Base-by-base conservation (phyloP, 2,113 vertebrate species). In the Sialia sialis region DNA sequence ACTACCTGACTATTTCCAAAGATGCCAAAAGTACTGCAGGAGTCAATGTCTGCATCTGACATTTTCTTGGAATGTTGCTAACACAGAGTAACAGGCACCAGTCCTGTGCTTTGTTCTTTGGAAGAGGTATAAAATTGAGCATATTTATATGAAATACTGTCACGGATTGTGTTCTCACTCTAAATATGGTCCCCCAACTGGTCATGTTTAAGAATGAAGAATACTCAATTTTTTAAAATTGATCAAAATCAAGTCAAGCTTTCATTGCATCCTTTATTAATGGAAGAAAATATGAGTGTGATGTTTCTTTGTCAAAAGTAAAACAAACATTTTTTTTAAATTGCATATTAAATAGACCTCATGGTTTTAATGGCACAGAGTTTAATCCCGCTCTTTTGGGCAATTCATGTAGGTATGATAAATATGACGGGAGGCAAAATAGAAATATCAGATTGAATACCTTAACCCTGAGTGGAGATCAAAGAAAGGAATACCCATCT, bases 11-110 rank as follows among this genome's bases (percentile, higher is more conserved):
- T 51, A 0, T 54, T 93, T 58, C n/a, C 63, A 30, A 20, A 76
- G 51, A 3, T 77, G 21, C 36, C 11, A 9, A 2, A 20, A 52
- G 36, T 23, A 23, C 29, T 44, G 46, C 41, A 29, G 63, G n/a
- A 63, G n/a, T 55, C 18, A 5, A 0, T 7, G 19, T 0, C 1
- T 5, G 15, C 39, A 29, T 15, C 41, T 26, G 21, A 4, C 10
- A 0, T 54, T 62, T 7, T 25, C 34, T 22, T 38, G 26, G 16
- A 66, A 30, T 3, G 2, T 34, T n/a, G 26, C 43, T 38, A 15
- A 36, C 55, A 15, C 5, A 15, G 25, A 36, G 27, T 29, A 43
- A 43, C 3, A 26, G 39, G n/a, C n/a, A 30, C 13, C 27, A 64
- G 52, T 68, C 41, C 30, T 48, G 56, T 21, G 74, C 72, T 54